Evolutionary conservation across 1,140 invertebrate genomes (phyloP).

Genomic region (Papilio aristodemus): DNA sequence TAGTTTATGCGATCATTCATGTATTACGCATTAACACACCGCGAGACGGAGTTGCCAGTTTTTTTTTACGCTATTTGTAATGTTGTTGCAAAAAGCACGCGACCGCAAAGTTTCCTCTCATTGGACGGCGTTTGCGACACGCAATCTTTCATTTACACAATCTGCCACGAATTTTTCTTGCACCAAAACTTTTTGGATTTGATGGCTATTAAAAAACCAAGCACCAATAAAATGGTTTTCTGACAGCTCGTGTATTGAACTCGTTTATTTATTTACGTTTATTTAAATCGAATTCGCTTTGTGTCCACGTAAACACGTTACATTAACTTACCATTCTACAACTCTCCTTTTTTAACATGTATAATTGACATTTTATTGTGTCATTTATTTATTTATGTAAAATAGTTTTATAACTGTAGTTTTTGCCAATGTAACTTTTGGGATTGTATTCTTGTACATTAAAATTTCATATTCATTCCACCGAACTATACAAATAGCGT

Average conservation of each 20-base stretch:
- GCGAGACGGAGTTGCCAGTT: constrained; percentile 52
- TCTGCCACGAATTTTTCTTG: background rate
- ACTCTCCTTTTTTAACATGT: too few relatives aligned
- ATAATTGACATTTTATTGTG: too few relatives aligned
- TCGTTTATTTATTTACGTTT: background rate
- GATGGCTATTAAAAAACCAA: background rate
- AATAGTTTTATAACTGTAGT: too few relatives aligned
- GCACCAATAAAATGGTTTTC: background rate
- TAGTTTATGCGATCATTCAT: constrained; percentile 38
- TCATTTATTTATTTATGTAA: too few relatives aligned
- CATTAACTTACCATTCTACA: too few relatives aligned
- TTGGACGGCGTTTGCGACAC: constrained; percentile 9
- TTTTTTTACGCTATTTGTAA: constrained; percentile 26
- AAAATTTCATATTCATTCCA: too few relatives aligned
- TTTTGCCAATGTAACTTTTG: too few relatives aligned
- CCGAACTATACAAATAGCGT: too few relatives aligned
- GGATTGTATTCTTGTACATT: too few relatives aligned
- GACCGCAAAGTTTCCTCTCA: constrained; percentile 12
- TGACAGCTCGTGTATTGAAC: background rate
- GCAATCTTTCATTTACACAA: constrained; percentile 12
- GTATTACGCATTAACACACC: constrained; percentile 42
- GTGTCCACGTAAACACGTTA: background rate
- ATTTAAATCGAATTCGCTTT: background rate
- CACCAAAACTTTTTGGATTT: background rate
- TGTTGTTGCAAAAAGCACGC: constrained; percentile 11